A percentile compares a stretch with the other conserved stretches of the same genome.
These are phyloP conservation scores for Tiliqua scincoides DNA, from an alignment of 2,113 vertebrate species.

Conservation along the genomic window DNA sequence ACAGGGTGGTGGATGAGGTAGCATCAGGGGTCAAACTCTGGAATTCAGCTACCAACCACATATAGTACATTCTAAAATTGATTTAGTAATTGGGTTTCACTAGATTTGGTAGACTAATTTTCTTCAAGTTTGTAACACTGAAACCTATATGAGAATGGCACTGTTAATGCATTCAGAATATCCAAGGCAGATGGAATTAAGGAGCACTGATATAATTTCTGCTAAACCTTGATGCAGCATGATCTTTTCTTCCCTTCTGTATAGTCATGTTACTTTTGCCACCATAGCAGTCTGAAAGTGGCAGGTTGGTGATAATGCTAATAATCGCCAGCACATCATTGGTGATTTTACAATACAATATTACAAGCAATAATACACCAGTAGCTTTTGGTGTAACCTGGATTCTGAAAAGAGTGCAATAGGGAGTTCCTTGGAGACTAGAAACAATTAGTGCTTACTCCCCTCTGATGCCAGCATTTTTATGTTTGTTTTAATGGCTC, in stretches of 20 bases:
- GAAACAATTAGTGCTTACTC: neutral
- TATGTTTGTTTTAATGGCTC: neutral
- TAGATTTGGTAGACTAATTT: neutral
- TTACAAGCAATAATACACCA: too few relatives aligned
- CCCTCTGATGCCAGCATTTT: neutral
- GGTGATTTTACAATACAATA: too few relatives aligned
- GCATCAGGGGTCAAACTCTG: neutral
- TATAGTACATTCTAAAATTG: neutral
- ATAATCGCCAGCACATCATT: too few relatives aligned
- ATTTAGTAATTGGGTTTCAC: neutral
- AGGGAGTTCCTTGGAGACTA: neutral
- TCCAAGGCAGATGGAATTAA: neutral
- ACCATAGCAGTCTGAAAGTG: neutral
- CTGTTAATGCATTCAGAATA: neutral
- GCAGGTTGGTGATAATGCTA: neutral
- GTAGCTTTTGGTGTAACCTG: neutral
- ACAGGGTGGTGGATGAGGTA: neutral
- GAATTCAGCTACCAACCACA: too few relatives aligned
- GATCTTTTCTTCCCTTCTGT: too few relatives aligned
- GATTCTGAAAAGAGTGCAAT: neutral
- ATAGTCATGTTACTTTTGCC: too few relatives aligned
- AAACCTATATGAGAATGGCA: neutral
- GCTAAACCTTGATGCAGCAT: too few relatives aligned
- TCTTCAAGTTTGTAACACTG: neutral
- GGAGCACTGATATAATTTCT: too few relatives aligned